Percentiles rank a stretch among this genome's conserved stretches.
phyloP scores from a whole-genome alignment of 30 jellyfish, hydroid and myxozoan genomes.

The Aurelia coerulea region DNA sequence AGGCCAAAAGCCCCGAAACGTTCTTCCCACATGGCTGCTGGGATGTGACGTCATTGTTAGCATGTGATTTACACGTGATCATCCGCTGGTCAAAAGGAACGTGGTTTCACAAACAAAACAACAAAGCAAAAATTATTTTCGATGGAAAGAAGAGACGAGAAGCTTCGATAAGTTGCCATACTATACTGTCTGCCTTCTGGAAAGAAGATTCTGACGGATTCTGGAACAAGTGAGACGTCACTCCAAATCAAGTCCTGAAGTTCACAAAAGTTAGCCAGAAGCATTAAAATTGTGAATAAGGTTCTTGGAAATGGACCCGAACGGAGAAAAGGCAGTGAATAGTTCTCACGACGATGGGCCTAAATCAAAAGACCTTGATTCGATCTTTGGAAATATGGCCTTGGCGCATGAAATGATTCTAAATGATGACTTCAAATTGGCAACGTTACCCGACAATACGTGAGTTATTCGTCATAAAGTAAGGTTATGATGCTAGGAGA shows the following conservation, averaged over 20 bases:
- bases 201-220: too few species aligned
- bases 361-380: constrained; percentile 17
- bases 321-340: not conserved
- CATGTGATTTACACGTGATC: constrained; percentile 51
- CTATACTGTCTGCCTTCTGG: too few species aligned
- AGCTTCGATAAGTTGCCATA: not conserved
- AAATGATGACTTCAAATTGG: constrained; percentile 73
- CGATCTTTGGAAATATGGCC: constrained; percentile 87
- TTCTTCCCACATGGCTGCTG: not conserved
- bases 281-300: not conserved
- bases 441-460: constrained; percentile 64
- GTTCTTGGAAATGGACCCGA: not conserved
- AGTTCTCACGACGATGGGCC: constrained; percentile 14
- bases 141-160: constrained; percentile 14
- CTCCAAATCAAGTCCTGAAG: not conserved
- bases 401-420: constrained; percentile 87
- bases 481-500: too few species aligned
- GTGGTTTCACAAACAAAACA: constrained; percentile 38
- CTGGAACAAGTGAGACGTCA: not conserved
- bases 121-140: constrained; percentile 4
- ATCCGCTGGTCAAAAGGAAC: constrained; percentile 47
- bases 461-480: constrained; percentile 3
- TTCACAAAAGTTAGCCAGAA: not conserved
- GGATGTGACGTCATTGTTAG: constrained; percentile 25
- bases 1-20: too few species aligned